Base-by-base conservation (phyloP, 2,797 vertebrate genomes). In the Acestrorhynchus altus region DNA sequence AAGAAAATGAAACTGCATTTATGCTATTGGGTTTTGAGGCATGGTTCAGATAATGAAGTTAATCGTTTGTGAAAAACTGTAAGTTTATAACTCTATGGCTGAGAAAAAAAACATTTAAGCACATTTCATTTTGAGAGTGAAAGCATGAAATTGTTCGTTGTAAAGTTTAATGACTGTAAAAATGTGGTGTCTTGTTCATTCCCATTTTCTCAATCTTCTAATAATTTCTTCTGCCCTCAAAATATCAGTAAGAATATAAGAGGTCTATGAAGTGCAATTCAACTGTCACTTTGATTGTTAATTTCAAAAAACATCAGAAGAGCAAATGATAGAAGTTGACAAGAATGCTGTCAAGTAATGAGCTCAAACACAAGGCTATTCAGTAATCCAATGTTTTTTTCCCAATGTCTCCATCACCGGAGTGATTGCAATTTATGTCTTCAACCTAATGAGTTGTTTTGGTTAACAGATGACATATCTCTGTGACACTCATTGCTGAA, bases 361-460 rank as follows among this genome's bases (percentile, higher is more conserved):
- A 67, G 61, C 28, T 68, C 56, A 77, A 69, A 60, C 57, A 74
- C 16, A 11, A 24, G 15, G 24, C 6, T 40, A 26, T 22, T 78
- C 31, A 39, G 59, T 71, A 65, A 75, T 40, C 57, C 52, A 66
- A 51, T 52, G 35, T 12, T 65, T 46, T n/a, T 44, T 61, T 71
- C 7, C 18, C 11, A 28, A 15, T 28, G 20, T 39, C 40, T 26
- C 39, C 66, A 5, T 77, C 35, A 76, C 44, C 63, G 49, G 11
- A 35, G 49, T 15, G 20, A 67, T 59, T 35, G 44, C 39, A 68
- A 76, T 73, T 46, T 22, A 75, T 35, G 42, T 59, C 42, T 24
- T 28, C 31, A 6, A 6, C 31, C 16, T 61, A 47, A 64, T 57
- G 54, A 72, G 24, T 72, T 73, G 16, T 61, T 40, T n/a, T 51